phyloP scores from a whole-genome alignment of 2,113 vertebrate species.

The Ondatra zibethicus region DNA sequence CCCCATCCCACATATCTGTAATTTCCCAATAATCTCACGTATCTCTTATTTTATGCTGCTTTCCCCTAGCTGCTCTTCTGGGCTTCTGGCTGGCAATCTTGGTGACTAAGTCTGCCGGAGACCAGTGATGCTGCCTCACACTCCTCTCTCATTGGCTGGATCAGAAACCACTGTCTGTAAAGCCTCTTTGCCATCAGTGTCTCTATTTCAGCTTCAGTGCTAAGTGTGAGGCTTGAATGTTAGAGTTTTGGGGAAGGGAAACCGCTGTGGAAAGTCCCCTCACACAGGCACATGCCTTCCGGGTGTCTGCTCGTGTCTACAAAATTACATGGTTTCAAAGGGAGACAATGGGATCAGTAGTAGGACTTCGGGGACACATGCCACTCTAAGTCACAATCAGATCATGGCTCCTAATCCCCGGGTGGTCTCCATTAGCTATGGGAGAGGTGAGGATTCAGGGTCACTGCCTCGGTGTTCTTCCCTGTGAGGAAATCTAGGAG shows the following conservation, averaged over 20 bases:
- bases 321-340: neutral
- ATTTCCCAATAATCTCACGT: neutral
- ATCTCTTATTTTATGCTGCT: neutral
- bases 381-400: neutral
- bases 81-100: neutral
- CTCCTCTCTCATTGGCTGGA: neutral
- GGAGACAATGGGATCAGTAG: neutral
- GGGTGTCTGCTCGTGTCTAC: neutral
- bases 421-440: neutral
- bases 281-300: neutral
- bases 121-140: neutral
- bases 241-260: neutral
- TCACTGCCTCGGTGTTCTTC: neutral
- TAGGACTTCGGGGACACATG: neutral
- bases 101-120: neutral
- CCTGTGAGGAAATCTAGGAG: neutral
- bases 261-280: neutral
- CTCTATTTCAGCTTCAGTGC: neutral
- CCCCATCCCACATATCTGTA: neutral
- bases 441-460: neutral
- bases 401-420: neutral
- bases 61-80: neutral
- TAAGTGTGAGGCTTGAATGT: neutral
- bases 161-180: neutral
- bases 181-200: neutral